A percentile compares a stretch with the other conserved stretches of the same genome.
phyloP scores from a whole-genome alignment of 2,797 vertebrate species.

The Dicrostonyx torquatus region DNA sequence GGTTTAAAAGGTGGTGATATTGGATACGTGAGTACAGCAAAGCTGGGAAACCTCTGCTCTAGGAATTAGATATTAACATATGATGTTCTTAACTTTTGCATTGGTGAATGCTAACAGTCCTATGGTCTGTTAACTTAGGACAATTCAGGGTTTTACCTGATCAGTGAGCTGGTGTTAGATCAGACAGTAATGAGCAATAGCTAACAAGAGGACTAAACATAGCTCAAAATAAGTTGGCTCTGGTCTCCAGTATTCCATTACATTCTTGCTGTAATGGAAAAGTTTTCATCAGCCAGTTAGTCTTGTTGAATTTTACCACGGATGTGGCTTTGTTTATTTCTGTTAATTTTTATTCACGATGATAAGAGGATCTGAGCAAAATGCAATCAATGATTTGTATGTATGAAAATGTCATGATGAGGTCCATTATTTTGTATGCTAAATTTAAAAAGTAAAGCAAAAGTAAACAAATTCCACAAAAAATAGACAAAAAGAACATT shows the following conservation, averaged over 20 bases:
- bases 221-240: neutral
- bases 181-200: neutral
- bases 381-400: neutral
- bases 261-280: neutral
- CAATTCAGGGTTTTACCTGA: neutral
- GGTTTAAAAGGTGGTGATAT: neutral
- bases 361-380: neutral
- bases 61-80: no score
- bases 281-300: neutral
- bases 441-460: neutral
- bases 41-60: neutral
- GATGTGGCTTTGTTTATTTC: neutral
- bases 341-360: neutral
- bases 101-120: neutral
- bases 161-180: neutral
- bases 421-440: neutral
- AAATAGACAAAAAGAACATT: neutral
- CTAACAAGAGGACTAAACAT: neutral
- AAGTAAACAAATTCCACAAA: neutral
- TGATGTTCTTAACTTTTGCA: neutral
- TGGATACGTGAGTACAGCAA: no score
- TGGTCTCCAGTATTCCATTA: neutral
- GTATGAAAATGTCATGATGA: neutral
- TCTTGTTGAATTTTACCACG: neutral
- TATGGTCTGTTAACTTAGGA: neutral